A percentile compares a stretch with the other conserved stretches of the same genome.
Conservation (phyloP, 1,140 invertebrate genomes). For the Caenorhabditis latens region DNA sequence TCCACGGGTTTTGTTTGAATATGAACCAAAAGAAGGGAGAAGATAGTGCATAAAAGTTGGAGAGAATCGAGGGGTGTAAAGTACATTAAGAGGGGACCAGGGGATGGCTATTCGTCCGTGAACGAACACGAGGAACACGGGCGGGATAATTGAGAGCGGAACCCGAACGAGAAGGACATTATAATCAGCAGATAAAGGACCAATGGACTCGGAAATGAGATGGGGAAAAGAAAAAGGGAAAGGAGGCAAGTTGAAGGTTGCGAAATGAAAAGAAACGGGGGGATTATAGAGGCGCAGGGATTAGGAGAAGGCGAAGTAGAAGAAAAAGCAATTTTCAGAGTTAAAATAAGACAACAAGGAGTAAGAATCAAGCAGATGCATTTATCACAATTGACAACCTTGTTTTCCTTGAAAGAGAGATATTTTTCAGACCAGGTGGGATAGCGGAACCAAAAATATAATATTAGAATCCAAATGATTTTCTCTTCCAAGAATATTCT, state of each 20-base stretch:
- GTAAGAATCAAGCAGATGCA: background rate
- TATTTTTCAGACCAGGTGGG: background rate
- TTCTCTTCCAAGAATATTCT: background rate
- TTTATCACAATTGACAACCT: conserved; percentile 48
- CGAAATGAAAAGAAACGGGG: conserved; percentile 1
- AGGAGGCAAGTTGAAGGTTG: background rate
- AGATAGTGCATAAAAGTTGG: conserved; percentile 4
- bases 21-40: conserved; percentile 52
- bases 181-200: conserved; percentile 42
- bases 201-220: conserved; percentile 9
- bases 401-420: background rate
- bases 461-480: no score
- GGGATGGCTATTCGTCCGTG: conserved; percentile 39
- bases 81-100: conserved; percentile 13
- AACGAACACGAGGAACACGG: conserved; percentile 34
- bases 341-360: conserved; percentile 27
- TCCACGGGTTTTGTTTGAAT: conserved; percentile 39
- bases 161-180: background rate
- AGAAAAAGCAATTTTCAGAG: conserved; percentile 34
- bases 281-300: conserved; percentile 30
- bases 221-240: background rate
- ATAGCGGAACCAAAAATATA: background rate
- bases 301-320: conserved; percentile 18
- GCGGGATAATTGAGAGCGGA: conserved; percentile 50
- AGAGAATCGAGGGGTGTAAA: conserved; percentile 23